A percentile compares a stretch with the other conserved stretches of the same genome.
phyloP scores from a whole-genome alignment of 2,888 invertebrate genomes.

The Ceraclea dissimilis region DNA sequence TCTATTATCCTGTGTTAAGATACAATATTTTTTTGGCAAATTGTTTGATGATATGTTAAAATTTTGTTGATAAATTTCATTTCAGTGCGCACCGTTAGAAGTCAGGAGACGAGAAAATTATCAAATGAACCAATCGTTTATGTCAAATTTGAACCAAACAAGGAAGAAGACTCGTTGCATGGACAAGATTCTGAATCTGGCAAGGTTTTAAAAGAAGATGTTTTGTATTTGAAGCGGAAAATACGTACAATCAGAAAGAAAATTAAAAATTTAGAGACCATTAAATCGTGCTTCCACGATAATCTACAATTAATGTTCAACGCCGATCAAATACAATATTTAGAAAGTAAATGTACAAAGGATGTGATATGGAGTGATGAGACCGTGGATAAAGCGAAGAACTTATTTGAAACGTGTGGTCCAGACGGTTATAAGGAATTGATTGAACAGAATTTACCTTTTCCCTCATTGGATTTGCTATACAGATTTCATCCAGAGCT shows the following conservation, averaged over 20 bases:
- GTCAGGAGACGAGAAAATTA: too few species aligned
- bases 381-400: constrained; percentile 7
- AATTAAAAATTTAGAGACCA: constrained; percentile 10
- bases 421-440: constrained; percentile 7
- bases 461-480: constrained; percentile 7
- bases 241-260: background rate
- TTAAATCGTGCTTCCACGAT: constrained; percentile 6
- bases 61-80: too few species aligned
- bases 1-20: too few species aligned
- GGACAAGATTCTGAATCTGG: background rate
- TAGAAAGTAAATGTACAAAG: background rate
- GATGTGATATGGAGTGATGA: constrained; percentile 8
- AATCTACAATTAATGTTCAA: constrained; percentile 10
- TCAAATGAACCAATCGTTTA: background rate
- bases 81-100: too few species aligned
- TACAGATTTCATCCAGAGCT: constrained; percentile 3
- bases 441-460: constrained; percentile 9
- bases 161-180: background rate
- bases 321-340: constrained; percentile 6
- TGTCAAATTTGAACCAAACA: constrained; percentile 8
- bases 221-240: constrained; percentile 3
- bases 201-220: constrained; percentile 9
- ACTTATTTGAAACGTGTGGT: constrained; percentile 7
- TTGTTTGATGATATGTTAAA: too few species aligned
- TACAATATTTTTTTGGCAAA: too few species aligned